Conservation (phyloP, 2,113 vertebrate species). For the Ptilorrhoa leucosticta region DNA sequence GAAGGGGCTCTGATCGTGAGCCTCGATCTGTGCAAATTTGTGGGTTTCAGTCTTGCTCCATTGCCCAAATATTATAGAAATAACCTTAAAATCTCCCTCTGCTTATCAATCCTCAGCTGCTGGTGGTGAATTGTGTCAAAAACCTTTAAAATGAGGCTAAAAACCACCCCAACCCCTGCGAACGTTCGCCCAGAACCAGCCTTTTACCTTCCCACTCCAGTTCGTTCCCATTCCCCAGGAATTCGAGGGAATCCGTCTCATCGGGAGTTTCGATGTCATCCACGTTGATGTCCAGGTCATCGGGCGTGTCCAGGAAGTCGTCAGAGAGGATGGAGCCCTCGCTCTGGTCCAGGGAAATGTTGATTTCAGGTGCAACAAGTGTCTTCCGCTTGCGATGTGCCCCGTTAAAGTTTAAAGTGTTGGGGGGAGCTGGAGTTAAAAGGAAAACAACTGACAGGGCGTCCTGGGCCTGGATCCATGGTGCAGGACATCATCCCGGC, state of each 20-base stretch:
- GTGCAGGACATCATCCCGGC: accelerated
- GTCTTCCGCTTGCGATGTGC: slow-evolving; percentile 87
- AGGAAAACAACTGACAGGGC: neutral
- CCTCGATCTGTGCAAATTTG: neutral
- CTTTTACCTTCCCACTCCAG: slow-evolving; percentile 94
- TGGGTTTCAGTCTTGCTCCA: neutral
- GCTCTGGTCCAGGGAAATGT: slow-evolving; percentile 94
- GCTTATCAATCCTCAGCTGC: neutral
- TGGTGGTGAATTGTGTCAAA: neutral
- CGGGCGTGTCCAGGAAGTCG: slow-evolving; percentile 91
- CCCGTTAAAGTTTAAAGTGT: slow-evolving; percentile 77
- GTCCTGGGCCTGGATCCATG: neutral
- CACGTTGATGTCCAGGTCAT: slow-evolving; percentile 95
- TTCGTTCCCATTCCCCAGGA: slow-evolving; percentile 90
- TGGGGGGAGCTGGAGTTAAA: slow-evolving; percentile 78
- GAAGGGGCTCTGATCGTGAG: accelerated
- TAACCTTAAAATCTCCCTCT: neutral
- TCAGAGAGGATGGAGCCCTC: slow-evolving; percentile 94
- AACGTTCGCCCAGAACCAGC: accelerated
- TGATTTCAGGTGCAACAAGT: slow-evolving; percentile 91
- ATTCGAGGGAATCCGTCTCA: slow-evolving; percentile 94
- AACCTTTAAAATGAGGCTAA: neutral
- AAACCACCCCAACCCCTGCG: neutral
- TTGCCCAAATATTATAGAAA: neutral
- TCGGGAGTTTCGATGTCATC: slow-evolving; percentile 96